Evolutionary conservation across 1,140 invertebrate species (phyloP).

Genomic region (Wasmannia auropunctata): DNA sequence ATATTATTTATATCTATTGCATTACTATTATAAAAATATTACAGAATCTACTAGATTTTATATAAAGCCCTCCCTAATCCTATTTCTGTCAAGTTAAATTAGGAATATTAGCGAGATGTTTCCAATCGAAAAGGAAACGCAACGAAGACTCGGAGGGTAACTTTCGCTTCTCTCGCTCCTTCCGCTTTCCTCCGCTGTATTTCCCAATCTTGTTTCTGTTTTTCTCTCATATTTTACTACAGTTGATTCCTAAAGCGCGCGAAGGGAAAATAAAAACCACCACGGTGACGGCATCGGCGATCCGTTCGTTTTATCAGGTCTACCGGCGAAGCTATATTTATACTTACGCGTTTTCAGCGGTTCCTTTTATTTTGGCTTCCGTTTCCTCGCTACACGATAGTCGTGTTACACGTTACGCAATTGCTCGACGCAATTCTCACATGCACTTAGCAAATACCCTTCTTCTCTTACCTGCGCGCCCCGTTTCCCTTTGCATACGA

Average conservation of each 20-base stretch:
- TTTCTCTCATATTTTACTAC: constrained; percentile 4
- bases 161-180: constrained; percentile 2
- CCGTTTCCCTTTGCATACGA: constrained; percentile 64
- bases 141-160: neutral
- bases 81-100: neutral
- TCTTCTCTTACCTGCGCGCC: neutral
- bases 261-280: constrained; percentile 67
- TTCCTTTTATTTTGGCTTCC: constrained; percentile 15
- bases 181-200: neutral
- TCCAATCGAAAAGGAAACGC: neutral
- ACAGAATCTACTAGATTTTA: neutral
- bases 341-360: constrained; percentile 67
- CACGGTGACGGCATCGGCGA: no score
- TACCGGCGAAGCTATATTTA: constrained; percentile 66
- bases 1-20: neutral
- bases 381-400: neutral
- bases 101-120: neutral
- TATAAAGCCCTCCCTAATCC: neutral
- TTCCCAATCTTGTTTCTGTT: constrained; percentile 7
- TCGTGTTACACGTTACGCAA: constrained; percentile 1
- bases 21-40: neutral
- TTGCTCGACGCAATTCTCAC: constrained; percentile 16
- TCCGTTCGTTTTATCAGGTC: constrained; percentile 72
- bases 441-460: constrained; percentile 55
- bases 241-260: constrained; percentile 54